Conservation (phyloP, 2,113 vertebrate genomes). For the Lepus timidus region DNA sequence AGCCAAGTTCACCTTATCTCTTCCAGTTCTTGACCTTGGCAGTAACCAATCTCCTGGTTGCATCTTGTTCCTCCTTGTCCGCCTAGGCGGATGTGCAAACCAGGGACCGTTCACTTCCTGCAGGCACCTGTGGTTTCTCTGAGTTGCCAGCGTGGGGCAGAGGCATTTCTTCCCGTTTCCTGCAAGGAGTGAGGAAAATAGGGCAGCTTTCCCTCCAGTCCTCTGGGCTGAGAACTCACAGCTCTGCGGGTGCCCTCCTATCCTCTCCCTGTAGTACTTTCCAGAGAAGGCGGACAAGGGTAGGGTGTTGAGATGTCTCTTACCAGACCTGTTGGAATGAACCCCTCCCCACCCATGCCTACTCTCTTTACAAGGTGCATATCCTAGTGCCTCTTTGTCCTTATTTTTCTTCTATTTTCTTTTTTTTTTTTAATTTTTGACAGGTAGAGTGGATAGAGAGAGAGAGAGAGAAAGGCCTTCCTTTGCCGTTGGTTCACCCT, state of each 20-base stretch:
- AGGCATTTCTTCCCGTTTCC: background rate
- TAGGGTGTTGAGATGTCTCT: background rate
- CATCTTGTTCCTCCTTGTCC: background rate
- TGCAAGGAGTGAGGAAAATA: too few species aligned
- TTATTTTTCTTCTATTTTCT: too few species aligned
- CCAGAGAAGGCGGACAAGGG: background rate
- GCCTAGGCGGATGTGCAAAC: background rate
- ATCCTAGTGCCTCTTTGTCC: rapidly evolving
- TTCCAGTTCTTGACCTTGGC: background rate
- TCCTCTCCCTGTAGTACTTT: background rate
- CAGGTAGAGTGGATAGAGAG: too few species aligned
- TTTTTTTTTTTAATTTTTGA: too few species aligned
- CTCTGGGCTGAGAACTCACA: background rate
- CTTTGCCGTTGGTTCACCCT: too few species aligned
- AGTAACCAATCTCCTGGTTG: background rate
- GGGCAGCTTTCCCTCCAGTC: too few species aligned
- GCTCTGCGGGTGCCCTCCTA: background rate
- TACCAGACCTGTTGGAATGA: background rate
- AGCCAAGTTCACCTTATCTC: rapidly evolving
- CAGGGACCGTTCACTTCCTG: background rate
- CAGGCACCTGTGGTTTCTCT: rapidly evolving
- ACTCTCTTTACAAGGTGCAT: background rate
- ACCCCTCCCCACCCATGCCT: background rate
- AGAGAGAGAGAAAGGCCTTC: too few species aligned
- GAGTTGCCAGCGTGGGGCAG: too few species aligned